Evolutionary conservation across 1,140 invertebrate genomes (phyloP).

Genomic region (Drosophila ananassae): DNA sequence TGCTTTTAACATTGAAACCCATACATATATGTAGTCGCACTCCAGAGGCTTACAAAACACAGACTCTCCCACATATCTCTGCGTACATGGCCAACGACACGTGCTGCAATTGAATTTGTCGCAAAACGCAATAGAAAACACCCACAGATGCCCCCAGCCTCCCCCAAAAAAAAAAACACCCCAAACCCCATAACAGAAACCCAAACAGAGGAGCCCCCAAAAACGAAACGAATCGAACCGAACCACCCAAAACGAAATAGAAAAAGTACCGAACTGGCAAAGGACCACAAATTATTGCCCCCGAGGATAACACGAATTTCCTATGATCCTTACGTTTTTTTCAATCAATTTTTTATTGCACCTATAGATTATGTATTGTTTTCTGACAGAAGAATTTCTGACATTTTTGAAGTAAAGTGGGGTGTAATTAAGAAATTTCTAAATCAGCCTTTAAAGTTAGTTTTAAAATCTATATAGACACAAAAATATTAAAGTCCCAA

Average conservation of each 20-base stretch:
- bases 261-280: slow-evolving; percentile 16
- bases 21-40: slow-evolving; percentile 7
- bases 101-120: slow-evolving; percentile 80
- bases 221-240: slow-evolving; percentile 2
- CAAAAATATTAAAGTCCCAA: slow-evolving; percentile 11
- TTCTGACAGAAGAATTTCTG: not conserved
- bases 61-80: slow-evolving; percentile 34
- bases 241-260: slow-evolving; percentile 15
- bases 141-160: slow-evolving; percentile 42
- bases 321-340: slow-evolving; percentile 25
- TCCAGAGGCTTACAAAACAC: slow-evolving; percentile 37
- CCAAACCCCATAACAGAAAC: not conserved
- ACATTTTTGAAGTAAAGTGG: not conserved
- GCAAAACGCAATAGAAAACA: slow-evolving; percentile 79
- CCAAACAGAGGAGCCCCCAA: not conserved
- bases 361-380: not conserved
- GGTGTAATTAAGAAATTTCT: not conserved
- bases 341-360: not conserved
- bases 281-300: slow-evolving; percentile 20
- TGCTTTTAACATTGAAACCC: slow-evolving; percentile 65
- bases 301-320: slow-evolving; percentile 18
- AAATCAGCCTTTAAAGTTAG: not conserved
- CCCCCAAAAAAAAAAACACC: not conserved
- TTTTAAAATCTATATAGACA: not conserved
- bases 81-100: slow-evolving; percentile 72